Evolutionary conservation across 2,113 vertebrate genomes (phyloP), one percentile per base, ranked within the genome.

Genomic region (Equus quagga): DNA sequence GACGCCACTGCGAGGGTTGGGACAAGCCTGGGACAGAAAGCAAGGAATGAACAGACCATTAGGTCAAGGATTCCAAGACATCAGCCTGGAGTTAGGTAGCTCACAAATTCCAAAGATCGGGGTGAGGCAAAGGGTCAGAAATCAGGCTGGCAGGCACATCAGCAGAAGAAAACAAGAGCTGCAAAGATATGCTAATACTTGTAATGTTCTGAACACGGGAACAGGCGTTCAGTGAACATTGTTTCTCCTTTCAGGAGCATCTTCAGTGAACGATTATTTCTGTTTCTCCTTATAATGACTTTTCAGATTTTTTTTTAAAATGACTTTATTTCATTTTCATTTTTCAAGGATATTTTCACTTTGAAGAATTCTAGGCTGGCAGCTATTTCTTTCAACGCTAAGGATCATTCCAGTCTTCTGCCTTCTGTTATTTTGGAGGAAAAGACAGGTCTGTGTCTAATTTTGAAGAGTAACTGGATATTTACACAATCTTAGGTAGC

Each of bases 261-360:
- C 3, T 58, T 65, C n/a, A n/a, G 21, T 28, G 49, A 73, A 23
- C 5, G 0, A 31, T 23, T 65, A 14, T 21, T 18, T 10, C 41
- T 69, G 2, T 46, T 89, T n/a, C 44, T 41, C 62, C 23, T 18
- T 46, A 64, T 51, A 75, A 51, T 31, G 51, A 65, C 12, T 17
- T 56, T n/a, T 12, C 21, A 49, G 28, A 58, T 21, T 86, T 51
- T 80, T 49, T 67, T 28, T 60, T 44, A 67, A 81, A 72, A 58
- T 33, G 56, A 36, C 18, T 49, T 76, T 36, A 46, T 28, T 44
- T 73, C 13, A 41, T 46, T 65, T 81, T 56, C 6, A 58, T 58
- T 95, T 56, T 54, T 91, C 10, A 24, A 41, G 67, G n/a, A 44
- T 83, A 69, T 51, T 65, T 96, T 51, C 17, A 56, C 21, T 36